A percentile compares a stretch with the other conserved stretches of the same genome.
These are phyloP conservation scores for Festucalex cinctus DNA, from an alignment of 2,113 vertebrate species.

Conservation along the genomic window DNA sequence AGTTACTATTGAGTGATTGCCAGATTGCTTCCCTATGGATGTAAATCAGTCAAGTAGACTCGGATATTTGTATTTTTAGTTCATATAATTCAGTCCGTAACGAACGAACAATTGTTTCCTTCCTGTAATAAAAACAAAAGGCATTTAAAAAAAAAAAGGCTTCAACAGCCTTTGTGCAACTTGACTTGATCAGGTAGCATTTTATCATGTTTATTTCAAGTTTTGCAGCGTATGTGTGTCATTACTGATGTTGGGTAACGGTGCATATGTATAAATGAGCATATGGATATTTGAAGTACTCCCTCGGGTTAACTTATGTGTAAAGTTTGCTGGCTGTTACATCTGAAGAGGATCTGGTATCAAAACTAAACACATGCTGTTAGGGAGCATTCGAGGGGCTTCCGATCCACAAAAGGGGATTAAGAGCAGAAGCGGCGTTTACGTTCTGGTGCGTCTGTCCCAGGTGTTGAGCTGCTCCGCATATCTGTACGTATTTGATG, in stretches of 20 bases:
- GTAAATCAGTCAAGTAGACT: too few species aligned
- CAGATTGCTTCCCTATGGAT: too few species aligned
- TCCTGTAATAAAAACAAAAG: too few species aligned
- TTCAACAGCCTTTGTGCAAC: too few species aligned
- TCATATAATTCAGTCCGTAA: too few species aligned
- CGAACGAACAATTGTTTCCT: too few species aligned
- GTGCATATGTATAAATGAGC: background rate
- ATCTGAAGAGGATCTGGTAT: constrained; percentile 4
- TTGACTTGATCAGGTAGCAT: too few species aligned
- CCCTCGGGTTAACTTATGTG: background rate
- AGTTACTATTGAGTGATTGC: too few species aligned
- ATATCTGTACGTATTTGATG: constrained; percentile 5
- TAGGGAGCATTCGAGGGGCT: background rate
- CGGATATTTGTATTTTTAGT: too few species aligned
- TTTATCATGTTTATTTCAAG: too few species aligned
- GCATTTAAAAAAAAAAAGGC: too few species aligned
- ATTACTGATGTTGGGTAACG: background rate
- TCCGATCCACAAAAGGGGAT: background rate
- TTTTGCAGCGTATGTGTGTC: background rate
- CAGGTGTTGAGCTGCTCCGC: background rate
- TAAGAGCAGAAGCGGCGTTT: constrained; percentile 15
- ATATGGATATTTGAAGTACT: background rate
- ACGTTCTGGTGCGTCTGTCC: constrained; percentile 1
- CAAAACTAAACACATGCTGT: background rate
- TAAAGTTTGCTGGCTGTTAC: background rate